Evolutionary conservation across 2,888 invertebrate species (phyloP).

Genomic region (Calameuta idolon): DNA sequence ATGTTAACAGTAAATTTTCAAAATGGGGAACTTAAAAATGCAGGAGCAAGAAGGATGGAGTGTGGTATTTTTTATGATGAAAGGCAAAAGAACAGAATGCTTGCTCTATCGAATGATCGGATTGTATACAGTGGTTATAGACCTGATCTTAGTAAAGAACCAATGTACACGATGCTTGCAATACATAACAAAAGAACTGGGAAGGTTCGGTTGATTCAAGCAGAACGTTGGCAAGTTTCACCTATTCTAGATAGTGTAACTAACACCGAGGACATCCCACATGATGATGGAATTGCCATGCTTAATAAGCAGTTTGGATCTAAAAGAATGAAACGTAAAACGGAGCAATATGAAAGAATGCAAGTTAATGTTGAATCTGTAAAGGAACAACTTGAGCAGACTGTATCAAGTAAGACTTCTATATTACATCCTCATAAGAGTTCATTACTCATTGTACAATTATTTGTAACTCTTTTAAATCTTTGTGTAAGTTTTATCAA

Average conservation of each 20-base stretch:
- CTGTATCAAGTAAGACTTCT: constrained; percentile 66
- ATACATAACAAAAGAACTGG: constrained; percentile 59
- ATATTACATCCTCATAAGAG: background rate
- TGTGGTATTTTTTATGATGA: constrained; percentile 53
- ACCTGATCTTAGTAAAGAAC: constrained; percentile 47
- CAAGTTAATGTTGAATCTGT: constrained; percentile 72
- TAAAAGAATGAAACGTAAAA: constrained; percentile 71
- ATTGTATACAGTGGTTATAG: constrained; percentile 59
- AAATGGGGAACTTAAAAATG: constrained; percentile 58
- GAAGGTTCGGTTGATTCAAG: constrained; percentile 56
- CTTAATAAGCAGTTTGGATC: constrained; percentile 76
- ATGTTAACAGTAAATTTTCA: constrained; percentile 54
- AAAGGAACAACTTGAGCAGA: constrained; percentile 71
- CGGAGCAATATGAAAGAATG: constrained; percentile 73
- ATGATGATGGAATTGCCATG: constrained; percentile 52
- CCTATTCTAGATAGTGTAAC: constrained; percentile 49
- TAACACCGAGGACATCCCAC: constrained; percentile 24
- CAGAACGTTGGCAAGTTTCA: constrained; percentile 58
- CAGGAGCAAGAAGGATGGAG: constrained; percentile 51
- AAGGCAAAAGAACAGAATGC: constrained; percentile 41
- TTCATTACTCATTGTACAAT: background rate
- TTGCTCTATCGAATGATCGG: constrained; percentile 57
- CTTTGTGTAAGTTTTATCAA: background rate
- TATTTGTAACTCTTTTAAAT: background rate
- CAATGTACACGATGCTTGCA: constrained; percentile 57